phyloP scores from a whole-genome alignment of 2,888 invertebrate genomes.

The Pseudanteris insignis region DNA sequence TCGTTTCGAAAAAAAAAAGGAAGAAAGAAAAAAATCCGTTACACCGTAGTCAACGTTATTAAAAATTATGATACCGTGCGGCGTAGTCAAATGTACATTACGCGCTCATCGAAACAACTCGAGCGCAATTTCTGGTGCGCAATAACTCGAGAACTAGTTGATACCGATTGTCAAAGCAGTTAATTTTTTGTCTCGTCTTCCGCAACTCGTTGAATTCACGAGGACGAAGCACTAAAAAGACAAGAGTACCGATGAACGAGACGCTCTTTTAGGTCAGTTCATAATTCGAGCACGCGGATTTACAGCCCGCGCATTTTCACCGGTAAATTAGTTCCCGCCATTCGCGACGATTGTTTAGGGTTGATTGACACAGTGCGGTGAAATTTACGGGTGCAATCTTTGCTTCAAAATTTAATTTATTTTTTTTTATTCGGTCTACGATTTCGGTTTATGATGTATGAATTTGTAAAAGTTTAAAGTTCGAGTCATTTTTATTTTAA shows the following conservation, averaged over 20 bases:
- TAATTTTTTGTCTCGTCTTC: slow-evolving; percentile 17
- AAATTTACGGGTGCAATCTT: slow-evolving; percentile 19
- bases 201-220: slow-evolving; percentile 8
- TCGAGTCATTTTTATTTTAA: too few relatives aligned
- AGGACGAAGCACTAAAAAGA: slow-evolving; percentile 5
- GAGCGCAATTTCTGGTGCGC: slow-evolving; percentile 18
- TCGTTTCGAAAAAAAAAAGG: not conserved
- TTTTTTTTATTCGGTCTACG: too few relatives aligned
- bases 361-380: slow-evolving; percentile 34
- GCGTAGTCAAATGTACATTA: slow-evolving; percentile 12
- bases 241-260: slow-evolving; percentile 2
- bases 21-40: slow-evolving; percentile 22
- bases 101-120: slow-evolving; percentile 16
- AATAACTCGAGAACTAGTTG: slow-evolving; percentile 11
- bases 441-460: too few relatives aligned
- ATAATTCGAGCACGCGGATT: slow-evolving; percentile 16
- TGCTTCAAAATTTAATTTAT: slow-evolving; percentile 10
- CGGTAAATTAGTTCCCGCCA: slow-evolving; percentile 16
- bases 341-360: slow-evolving; percentile 10
- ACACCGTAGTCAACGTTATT: slow-evolving; percentile 10
- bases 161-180: slow-evolving; percentile 26
- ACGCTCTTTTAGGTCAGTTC: slow-evolving; percentile 5
- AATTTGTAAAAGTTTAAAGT: too few relatives aligned
- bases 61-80: slow-evolving; percentile 20
- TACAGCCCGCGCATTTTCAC: slow-evolving; percentile 18